A percentile compares a stretch with the other conserved stretches of the same genome.
Evolutionary conservation across 92 coral and sea anemone species (phyloP).

Genomic region (Siderastrea radians): DNA sequence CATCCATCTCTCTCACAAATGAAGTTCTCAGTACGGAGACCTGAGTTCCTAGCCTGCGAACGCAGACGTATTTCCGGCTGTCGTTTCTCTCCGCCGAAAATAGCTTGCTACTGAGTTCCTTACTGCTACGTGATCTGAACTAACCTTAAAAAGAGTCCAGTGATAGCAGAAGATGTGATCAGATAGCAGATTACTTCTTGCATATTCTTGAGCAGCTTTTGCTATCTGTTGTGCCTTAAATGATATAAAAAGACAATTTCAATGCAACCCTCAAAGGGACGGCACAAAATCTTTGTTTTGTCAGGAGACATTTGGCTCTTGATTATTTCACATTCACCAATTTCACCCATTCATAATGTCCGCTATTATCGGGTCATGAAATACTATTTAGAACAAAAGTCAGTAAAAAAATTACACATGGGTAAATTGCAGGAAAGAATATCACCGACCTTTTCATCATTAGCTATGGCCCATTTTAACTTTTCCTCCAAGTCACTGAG

Average conservation of each 20-base stretch:
- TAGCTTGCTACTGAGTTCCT: too few species aligned
- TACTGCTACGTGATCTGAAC: not conserved
- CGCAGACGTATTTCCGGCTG: not conserved
- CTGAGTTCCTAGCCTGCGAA: not conserved
- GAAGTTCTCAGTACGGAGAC: not conserved
- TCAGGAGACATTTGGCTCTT: too few species aligned
- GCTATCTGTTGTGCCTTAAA: slow-evolving; percentile 88
- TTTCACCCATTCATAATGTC: too few species aligned
- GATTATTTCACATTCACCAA: too few species aligned
- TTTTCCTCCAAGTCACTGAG: slow-evolving; percentile 84
- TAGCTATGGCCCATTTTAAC: slow-evolving; percentile 90
- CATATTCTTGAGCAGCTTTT: slow-evolving; percentile 83
- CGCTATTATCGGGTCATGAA: too few species aligned
- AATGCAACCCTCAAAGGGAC: not conserved
- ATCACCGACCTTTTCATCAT: slow-evolving; percentile 82
- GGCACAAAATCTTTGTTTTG: too few species aligned
- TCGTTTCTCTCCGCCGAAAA: not conserved
- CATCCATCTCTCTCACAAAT: too few species aligned
- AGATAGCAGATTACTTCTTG: slow-evolving; percentile 80
- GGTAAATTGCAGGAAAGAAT: not conserved
- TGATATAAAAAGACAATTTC: not conserved
- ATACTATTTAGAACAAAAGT: too few species aligned
- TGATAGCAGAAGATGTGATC: slow-evolving; percentile 92
- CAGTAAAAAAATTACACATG: not conserved
- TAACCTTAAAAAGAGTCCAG: slow-evolving; percentile 86